Evolutionary conservation across 2,113 vertebrate genomes (phyloP).

Genomic region (Ochotona curzoniae): DNA sequence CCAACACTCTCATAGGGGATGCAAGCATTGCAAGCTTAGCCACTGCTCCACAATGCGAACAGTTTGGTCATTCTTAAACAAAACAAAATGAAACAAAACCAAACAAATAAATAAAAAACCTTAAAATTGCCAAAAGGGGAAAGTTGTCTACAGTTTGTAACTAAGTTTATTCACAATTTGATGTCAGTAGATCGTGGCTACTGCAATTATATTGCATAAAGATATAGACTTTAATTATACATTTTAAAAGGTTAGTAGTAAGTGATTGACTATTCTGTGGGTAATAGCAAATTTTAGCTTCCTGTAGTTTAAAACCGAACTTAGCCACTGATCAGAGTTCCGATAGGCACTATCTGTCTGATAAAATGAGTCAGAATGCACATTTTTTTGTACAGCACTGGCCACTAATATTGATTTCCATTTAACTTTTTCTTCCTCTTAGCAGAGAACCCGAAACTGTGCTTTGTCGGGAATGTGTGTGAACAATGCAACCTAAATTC

Average conservation of each 20-base stretch:
- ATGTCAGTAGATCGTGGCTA: neutral
- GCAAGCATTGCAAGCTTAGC: too few relatives aligned
- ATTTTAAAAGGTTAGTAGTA: conserved; percentile 47
- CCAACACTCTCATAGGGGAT: too few relatives aligned
- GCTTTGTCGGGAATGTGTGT: conserved; percentile 57
- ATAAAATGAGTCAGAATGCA: conserved; percentile 63
- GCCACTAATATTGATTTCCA: conserved; percentile 70
- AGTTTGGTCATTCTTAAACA: too few relatives aligned
- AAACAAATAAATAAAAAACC: neutral
- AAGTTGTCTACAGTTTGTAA: neutral
- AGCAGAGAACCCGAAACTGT: conserved; percentile 52
- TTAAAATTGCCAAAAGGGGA: conserved; percentile 1
- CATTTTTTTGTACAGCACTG: conserved; percentile 36
- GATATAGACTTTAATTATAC: conserved; percentile 24
- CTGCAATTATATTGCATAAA: conserved; percentile 30
- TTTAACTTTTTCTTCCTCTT: conserved; percentile 27
- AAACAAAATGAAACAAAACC: too few relatives aligned
- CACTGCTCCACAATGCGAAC: too few relatives aligned
- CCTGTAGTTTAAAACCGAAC: conserved; percentile 67
- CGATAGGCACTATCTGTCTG: conserved; percentile 72
- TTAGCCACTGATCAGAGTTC: conserved; percentile 69
- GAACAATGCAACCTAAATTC: conserved; percentile 49
- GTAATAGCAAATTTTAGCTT: conserved; percentile 48
- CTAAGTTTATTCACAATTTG: conserved; percentile 19
- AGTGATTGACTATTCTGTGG: conserved; percentile 51